phyloP scores from a whole-genome alignment of 2,888 invertebrate genomes.

The Metalampra italica region DNA sequence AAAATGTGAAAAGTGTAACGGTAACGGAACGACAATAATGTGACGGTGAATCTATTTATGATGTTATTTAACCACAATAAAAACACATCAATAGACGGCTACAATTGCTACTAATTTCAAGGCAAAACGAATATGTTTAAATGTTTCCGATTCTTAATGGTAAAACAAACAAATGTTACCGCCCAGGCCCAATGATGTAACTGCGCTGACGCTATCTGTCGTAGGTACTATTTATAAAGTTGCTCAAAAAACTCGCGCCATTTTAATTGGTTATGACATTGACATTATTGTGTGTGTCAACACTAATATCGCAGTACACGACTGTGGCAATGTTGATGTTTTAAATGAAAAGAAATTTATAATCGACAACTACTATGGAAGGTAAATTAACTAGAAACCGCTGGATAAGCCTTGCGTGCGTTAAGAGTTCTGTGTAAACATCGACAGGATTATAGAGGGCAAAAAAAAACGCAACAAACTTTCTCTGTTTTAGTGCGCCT shows the following conservation, averaged over 20 bases:
- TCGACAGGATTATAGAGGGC: no score
- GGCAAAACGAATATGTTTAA: constrained; percentile 24
- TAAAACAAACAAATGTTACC: constrained; percentile 48
- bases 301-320: background rate
- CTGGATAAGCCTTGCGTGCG: no score
- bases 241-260: constrained; percentile 30
- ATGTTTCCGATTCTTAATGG: constrained; percentile 40
- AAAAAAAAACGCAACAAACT: no score
- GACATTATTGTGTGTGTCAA: constrained; percentile 22
- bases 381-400: no score
- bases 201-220: constrained; percentile 45
- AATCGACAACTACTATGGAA: no score
- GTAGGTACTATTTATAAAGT: constrained; percentile 54
- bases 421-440: no score
- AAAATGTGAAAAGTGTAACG: background rate
- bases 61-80: no score
- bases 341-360: no score
- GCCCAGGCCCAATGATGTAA: constrained; percentile 58
- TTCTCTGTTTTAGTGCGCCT: background rate
- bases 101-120: constrained; percentile 11
- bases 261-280: constrained; percentile 41
- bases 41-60: no score
- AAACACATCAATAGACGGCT: background rate
- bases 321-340: no score
- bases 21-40: no score